Conservation (phyloP, 2,113 vertebrate genomes). For the Callaeas wilsoni region DNA sequence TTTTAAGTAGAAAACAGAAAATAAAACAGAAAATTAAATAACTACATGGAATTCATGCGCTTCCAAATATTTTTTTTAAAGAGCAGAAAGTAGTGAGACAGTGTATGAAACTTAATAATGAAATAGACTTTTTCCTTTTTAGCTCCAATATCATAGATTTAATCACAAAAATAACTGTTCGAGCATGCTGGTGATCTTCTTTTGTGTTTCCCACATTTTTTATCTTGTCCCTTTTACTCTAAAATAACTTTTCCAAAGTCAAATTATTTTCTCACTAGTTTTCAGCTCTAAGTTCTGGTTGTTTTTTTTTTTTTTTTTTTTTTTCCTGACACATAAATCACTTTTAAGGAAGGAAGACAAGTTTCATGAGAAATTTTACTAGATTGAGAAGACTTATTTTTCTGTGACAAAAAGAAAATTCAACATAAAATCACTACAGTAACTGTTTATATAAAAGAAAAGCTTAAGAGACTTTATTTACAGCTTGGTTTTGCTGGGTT, state of each 20-base stretch:
- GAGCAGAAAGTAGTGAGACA: neutral
- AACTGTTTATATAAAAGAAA: neutral
- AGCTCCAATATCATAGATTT: neutral
- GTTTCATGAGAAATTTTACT: neutral
- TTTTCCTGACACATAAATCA: neutral
- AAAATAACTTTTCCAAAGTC: neutral
- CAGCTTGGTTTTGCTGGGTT: neutral
- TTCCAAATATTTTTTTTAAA: neutral
- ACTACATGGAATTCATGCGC: neutral
- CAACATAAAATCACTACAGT: neutral
- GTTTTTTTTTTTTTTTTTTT: neutral
- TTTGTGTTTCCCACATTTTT: neutral
- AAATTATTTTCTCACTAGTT: neutral
- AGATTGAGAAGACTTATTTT: neutral
- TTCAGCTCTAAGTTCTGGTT: fast-evolving
- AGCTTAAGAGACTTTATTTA: neutral
- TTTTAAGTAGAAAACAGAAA: neutral
- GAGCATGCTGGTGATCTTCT: neutral
- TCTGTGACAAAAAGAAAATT: neutral
- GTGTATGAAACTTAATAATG: neutral
- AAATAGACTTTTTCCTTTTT: neutral
- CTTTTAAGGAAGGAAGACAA: neutral
- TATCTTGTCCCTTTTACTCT: neutral
- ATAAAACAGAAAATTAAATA: neutral
- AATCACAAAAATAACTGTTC: neutral